Conservation (phyloP, 2,797 vertebrate genomes). For the Stomatorhinus walkeri region DNA sequence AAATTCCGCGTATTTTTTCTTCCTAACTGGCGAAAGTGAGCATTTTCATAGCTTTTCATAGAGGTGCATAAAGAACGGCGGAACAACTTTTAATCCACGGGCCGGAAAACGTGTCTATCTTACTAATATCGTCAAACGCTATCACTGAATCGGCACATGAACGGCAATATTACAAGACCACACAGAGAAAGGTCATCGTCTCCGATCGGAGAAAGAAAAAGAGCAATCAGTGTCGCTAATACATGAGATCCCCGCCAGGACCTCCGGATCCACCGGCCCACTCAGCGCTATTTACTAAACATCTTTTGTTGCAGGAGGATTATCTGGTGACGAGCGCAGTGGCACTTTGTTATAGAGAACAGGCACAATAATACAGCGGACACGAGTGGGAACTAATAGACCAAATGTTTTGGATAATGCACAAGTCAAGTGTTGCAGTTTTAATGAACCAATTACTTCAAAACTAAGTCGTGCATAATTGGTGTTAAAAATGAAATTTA, state of each 20-base stretch:
- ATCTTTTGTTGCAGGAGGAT: constrained; percentile 2
- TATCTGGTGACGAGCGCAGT: not conserved
- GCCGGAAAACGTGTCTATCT: not conserved
- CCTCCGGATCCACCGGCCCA: not conserved
- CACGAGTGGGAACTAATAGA: not conserved
- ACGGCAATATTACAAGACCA: not conserved
- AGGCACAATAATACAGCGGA: not conserved
- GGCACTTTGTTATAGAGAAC: not conserved
- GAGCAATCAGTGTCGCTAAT: not conserved
- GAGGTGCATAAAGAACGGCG: not conserved
- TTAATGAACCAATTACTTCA: not conserved
- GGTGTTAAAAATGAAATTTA: not conserved
- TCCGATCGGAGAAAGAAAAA: not conserved
- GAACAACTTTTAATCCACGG: not conserved
- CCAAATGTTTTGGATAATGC: not conserved
- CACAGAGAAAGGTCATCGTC: not conserved
- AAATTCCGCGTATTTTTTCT: not conserved
- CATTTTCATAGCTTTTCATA: not conserved
- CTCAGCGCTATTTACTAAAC: constrained; percentile 12
- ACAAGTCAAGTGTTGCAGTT: not conserved
- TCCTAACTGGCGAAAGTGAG: not conserved
- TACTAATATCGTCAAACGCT: not conserved
- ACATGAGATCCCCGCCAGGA: not conserved
- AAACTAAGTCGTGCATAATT: not conserved
- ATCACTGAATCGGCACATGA: not conserved